Conservation (phyloP, 2,113 vertebrate genomes). For the Apeltes quadracus region DNA sequence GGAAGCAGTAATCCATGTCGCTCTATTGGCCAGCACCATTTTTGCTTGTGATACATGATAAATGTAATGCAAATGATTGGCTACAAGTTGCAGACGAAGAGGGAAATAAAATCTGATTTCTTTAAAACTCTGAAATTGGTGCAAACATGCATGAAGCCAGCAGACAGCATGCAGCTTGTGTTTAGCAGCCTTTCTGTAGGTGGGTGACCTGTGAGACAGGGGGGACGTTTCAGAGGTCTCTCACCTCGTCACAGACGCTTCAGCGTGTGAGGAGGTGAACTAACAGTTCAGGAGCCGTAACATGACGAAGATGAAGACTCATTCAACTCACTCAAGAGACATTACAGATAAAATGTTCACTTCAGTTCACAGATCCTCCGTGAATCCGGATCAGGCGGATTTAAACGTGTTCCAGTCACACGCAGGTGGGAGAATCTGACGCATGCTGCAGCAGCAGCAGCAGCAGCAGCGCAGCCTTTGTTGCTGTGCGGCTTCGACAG, state of each 20-base stretch:
- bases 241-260: neutral
- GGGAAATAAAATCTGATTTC: too few relatives aligned
- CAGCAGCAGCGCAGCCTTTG: neutral
- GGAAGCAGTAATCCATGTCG: too few relatives aligned
- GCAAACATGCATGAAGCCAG: neutral
- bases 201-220: too few relatives aligned
- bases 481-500: neutral
- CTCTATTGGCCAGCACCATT: too few relatives aligned
- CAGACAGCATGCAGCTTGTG: conserved; percentile 14
- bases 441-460: conserved; percentile 18
- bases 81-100: too few relatives aligned
- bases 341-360: conserved; percentile 28
- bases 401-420: conserved; percentile 40
- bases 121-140: neutral
- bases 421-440: conserved; percentile 44
- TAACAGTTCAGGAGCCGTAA: too few relatives aligned
- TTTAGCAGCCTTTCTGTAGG: too few relatives aligned
- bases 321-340: neutral
- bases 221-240: neutral
- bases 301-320: too few relatives aligned
- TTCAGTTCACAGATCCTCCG: conserved; percentile 44
- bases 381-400: conserved; percentile 60
- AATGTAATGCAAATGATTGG: too few relatives aligned
- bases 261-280: too few relatives aligned
- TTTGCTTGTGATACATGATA: too few relatives aligned